Base-by-base conservation (phyloP, 2,113 vertebrate genomes). In the Pholis gunnellus region DNA sequence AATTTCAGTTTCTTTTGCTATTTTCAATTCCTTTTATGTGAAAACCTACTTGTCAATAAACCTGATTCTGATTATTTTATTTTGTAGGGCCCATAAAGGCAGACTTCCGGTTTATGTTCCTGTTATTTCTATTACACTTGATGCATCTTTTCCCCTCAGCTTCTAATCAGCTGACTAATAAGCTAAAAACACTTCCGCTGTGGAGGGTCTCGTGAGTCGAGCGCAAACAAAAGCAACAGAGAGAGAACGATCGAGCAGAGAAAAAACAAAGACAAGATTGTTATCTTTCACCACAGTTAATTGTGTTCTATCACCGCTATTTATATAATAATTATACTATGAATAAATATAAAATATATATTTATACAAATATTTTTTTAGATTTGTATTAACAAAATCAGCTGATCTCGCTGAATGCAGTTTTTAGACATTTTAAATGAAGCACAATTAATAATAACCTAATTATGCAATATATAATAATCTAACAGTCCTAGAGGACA, bases 141-240 rank as follows among this genome's bases (percentile, higher is more conserved):
- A 82, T 36, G 14, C 14, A 10, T 22, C 11, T 40, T 11, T 36
- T 9, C 6, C 6, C 0, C 61, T 56, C 44, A 46, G 75, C 44
- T 84, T 31, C 54, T 57, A 42, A 90, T 95, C 95, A 95, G 91
- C 93, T 95, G 94, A 96, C 91, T 59, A 59, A 54, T 15, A 5
- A 59, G 0, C 6, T 15, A 57, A 48, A 63, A 78, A 72, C 71
- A 90, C 90, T 95, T 94, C 94, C 91, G 90, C 80, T 65, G 17
- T 65, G 14, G 9, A 6, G 56, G 25, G 25, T 59, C 56, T 7
- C 18, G 48, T 50, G 48, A 20, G 48, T 50, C 48, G 46, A 34
- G 11, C 11, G 25, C 75, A 94, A 94, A 18, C 94, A 66, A 67
- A 94, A 94, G 73, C 82, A 95, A 86, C 72, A 82, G 88, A 91